phyloP scores from a whole-genome alignment of 2,888 invertebrate genomes.

The Pedicia rivosa region DNA sequence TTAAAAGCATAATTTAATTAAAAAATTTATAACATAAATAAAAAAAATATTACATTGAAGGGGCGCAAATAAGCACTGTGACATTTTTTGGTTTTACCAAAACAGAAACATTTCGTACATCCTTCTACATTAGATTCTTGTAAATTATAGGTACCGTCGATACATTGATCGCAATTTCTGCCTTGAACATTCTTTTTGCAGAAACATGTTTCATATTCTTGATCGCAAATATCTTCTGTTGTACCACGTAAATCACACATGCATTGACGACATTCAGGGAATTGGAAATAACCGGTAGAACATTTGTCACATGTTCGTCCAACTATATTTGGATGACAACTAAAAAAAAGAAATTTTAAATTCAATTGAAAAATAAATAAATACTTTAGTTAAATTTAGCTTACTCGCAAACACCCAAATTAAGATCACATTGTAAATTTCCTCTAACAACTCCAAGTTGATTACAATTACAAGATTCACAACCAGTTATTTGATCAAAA shows the following conservation, averaged over 20 bases:
- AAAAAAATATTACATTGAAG: slow-evolving; percentile 20
- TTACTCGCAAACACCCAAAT: slow-evolving; percentile 72
- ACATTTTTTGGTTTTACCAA: slow-evolving; percentile 80
- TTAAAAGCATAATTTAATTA: not conserved
- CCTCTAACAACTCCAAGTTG: slow-evolving; percentile 61
- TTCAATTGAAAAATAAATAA: slow-evolving; percentile 4
- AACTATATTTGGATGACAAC: slow-evolving; percentile 73
- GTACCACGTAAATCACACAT: slow-evolving; percentile 72
- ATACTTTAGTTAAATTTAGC: slow-evolving; percentile 17
- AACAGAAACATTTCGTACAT: slow-evolving; percentile 95
- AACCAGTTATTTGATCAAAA: slow-evolving; percentile 86
- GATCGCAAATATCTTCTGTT: slow-evolving; percentile 75
- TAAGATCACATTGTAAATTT: slow-evolving; percentile 72
- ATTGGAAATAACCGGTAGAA: slow-evolving; percentile 64
- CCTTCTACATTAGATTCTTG: slow-evolving; percentile 71
- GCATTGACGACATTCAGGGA: slow-evolving; percentile 78
- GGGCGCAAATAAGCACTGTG: slow-evolving; percentile 49
- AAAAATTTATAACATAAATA: not conserved
- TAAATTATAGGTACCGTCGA: slow-evolving; percentile 80
- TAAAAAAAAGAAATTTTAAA: slow-evolving; percentile 19
- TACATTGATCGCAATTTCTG: slow-evolving; percentile 67
- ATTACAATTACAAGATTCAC: slow-evolving; percentile 86
- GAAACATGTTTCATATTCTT: slow-evolving; percentile 45
- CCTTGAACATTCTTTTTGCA: slow-evolving; percentile 65
- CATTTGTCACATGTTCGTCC: slow-evolving; percentile 84